phyloP scores from a whole-genome alignment of 35 echinoderm and acorn worm genomes.

The Amphiura filiformis region DNA sequence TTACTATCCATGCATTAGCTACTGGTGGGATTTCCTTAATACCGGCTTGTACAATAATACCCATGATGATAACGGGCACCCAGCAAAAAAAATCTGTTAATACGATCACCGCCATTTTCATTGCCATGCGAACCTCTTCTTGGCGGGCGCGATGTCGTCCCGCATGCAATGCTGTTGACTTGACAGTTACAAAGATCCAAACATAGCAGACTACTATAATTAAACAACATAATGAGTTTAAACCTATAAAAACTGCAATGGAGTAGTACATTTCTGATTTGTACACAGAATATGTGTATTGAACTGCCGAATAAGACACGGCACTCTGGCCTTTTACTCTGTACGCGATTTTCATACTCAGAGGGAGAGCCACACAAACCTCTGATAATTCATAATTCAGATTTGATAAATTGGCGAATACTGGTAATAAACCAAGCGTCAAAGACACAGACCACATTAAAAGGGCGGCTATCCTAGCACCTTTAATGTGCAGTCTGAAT shows the following conservation, averaged over 20 bases:
- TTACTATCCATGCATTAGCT: conserved; percentile 28
- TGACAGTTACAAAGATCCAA: conserved; percentile 40
- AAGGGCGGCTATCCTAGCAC: background rate
- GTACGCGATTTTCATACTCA: conserved; percentile 8
- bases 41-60: conserved; percentile 33
- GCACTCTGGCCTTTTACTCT: conserved; percentile 1
- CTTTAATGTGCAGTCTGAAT: background rate
- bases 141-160: background rate
- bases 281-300: no score
- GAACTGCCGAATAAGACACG: no score
- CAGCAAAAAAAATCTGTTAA: conserved; percentile 68
- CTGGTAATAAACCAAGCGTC: background rate
- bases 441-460: background rate
- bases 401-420: background rate
- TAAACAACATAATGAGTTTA: conserved; percentile 38
- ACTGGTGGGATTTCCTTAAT: conserved; percentile 16
- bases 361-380: conserved; percentile 26
- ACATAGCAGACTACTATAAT: conserved; percentile 45
- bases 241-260: conserved; percentile 41
- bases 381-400: conserved; percentile 21
- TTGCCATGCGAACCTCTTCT: conserved; percentile 54
- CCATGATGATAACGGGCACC: conserved; percentile 74
- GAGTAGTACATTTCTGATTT: conserved; percentile 45
- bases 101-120: conserved; percentile 60
- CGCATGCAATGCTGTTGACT: background rate